phyloP scores from a whole-genome alignment of 2,797 vertebrate species.

The Thripadectes ignobilis region DNA sequence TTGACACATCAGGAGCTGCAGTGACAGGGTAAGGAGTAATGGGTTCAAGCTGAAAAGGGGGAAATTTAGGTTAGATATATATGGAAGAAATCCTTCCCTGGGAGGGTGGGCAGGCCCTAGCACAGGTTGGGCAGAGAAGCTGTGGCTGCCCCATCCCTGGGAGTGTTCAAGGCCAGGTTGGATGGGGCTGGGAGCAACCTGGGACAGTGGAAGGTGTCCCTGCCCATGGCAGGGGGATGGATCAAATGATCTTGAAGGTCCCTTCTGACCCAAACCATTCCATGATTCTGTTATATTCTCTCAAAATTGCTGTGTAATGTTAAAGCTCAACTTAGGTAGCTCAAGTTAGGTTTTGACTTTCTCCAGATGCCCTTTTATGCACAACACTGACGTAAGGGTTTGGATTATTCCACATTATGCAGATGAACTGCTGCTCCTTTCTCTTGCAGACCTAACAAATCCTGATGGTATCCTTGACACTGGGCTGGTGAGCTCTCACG shows the following conservation, averaged over 20 bases:
- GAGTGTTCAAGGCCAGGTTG: neutral
- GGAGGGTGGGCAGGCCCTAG: neutral
- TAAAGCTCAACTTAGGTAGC: neutral
- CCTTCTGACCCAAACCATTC: neutral
- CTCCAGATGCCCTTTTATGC: neutral
- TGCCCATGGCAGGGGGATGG: too few species aligned
- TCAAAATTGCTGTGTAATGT: neutral
- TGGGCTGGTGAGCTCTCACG: neutral
- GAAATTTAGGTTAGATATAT: neutral
- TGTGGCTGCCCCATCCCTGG: neutral
- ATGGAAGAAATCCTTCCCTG: neutral
- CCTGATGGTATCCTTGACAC: slow-evolving; percentile 15
- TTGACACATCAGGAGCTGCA: neutral
- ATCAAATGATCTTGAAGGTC: neutral
- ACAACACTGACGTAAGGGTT: neutral
- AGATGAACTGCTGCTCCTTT: neutral
- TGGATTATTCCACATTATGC: neutral
- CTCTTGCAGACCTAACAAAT: neutral
- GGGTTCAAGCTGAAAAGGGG: too few species aligned
- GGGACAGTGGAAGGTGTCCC: neutral
- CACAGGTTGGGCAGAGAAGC: neutral
- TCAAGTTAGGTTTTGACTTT: neutral
- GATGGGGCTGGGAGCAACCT: neutral
- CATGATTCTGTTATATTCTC: neutral
- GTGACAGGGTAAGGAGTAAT: neutral